Evolutionary conservation across 1,140 invertebrate species (phyloP).

Genomic region (Drosophila repleta): DNA sequence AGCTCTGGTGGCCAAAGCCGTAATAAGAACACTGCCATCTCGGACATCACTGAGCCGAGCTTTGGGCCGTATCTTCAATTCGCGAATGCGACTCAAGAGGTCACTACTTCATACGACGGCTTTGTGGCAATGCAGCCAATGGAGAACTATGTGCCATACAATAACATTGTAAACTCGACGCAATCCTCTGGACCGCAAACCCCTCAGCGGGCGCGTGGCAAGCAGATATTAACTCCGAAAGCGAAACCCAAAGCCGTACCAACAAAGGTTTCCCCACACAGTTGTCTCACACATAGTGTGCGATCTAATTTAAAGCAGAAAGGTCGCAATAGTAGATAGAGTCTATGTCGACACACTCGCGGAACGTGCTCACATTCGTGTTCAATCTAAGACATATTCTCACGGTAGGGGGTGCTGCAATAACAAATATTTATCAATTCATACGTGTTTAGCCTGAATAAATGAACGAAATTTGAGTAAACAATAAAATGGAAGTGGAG

Average conservation of each 20-base stretch:
- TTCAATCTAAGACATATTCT: background rate
- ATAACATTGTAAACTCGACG: slow-evolving; percentile 32
- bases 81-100: background rate
- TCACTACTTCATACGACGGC: slow-evolving; percentile 26
- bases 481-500: slow-evolving; percentile 18
- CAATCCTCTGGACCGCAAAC: background rate
- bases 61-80: slow-evolving; percentile 22
- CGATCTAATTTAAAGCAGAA: background rate
- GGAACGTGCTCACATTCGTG: too few relatives aligned
- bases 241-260: background rate
- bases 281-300: too few relatives aligned
- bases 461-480: slow-evolving; percentile 27
- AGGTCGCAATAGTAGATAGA: too few relatives aligned
- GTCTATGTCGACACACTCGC: too few relatives aligned
- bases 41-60: slow-evolving; percentile 5
- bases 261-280: too few relatives aligned
- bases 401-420: background rate
- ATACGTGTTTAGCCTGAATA: slow-evolving; percentile 22
- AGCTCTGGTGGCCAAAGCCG: too few relatives aligned
- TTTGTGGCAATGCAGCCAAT: slow-evolving; percentile 51
- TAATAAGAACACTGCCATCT: background rate
- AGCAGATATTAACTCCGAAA: background rate
- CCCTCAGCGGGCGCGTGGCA: slow-evolving; percentile 4
- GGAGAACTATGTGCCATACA: slow-evolving; percentile 49
- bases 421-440: slow-evolving; percentile 1